A percentile compares a stretch with the other conserved stretches of the same genome.
Conservation (phyloP, 2,113 vertebrate genomes). For the Tichodroma muraria region DNA sequence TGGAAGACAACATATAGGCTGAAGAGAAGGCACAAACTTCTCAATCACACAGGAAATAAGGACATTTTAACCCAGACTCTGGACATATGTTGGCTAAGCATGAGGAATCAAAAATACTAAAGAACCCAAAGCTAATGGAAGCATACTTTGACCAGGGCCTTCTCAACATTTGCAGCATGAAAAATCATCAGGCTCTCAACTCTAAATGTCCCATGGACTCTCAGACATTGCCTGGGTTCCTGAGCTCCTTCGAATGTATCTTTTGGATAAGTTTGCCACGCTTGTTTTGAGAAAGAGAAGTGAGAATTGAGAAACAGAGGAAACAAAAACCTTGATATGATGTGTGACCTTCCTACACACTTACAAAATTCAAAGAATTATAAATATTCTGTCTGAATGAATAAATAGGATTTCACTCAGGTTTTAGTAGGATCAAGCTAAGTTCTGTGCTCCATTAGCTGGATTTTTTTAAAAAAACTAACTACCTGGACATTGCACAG, state of each 20-base stretch:
- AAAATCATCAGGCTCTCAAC: neutral
- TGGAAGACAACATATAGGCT: neutral
- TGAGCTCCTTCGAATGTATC: neutral
- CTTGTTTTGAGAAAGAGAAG: neutral
- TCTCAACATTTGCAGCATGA: neutral
- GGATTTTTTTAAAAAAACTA: neutral
- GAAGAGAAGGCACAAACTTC: neutral
- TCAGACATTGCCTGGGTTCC: neutral
- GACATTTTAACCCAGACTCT: neutral
- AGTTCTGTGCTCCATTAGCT: neutral
- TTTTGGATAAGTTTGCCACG: neutral
- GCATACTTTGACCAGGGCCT: neutral
- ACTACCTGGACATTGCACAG: neutral
- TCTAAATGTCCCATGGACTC: fast-evolving
- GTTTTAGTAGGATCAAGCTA: neutral
- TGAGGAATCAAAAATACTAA: neutral
- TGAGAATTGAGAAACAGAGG: neutral
- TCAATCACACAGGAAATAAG: neutral
- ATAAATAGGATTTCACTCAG: neutral
- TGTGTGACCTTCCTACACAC: neutral
- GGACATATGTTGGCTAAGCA: neutral
- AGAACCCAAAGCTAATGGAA: neutral
- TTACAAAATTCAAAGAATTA: neutral
- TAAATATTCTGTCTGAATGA: neutral
- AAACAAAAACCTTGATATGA: neutral